Conservation (phyloP, 2,113 vertebrate genomes). For the Rhegmatorhina hoffmannsi region DNA sequence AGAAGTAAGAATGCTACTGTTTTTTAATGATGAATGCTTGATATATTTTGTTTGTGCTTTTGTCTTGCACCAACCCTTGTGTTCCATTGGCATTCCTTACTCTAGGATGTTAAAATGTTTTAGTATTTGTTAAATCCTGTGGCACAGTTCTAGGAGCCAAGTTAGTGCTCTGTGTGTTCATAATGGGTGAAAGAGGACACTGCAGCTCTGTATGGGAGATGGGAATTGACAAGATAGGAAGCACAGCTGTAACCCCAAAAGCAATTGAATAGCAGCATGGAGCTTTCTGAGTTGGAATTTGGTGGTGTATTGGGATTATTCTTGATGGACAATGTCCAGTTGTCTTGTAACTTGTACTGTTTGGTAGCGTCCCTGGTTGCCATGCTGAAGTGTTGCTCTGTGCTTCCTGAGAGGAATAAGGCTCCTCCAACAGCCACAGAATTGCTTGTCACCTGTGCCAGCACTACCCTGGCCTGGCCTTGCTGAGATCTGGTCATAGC, state of each 20-base stretch:
- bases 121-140: background rate
- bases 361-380: background rate
- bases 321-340: background rate
- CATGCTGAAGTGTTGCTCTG: background rate
- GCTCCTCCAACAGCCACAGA: background rate
- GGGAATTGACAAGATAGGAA: background rate
- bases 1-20: background rate
- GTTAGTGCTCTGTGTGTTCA: background rate
- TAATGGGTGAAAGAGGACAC: background rate
- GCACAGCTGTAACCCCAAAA: background rate
- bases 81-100: background rate
- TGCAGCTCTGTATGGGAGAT: background rate
- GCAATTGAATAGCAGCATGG: background rate
- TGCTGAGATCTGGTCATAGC: background rate
- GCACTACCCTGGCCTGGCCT: background rate
- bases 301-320: background rate
- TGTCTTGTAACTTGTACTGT: background rate
- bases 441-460: background rate
- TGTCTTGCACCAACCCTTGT: background rate
- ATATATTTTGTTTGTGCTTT: background rate
- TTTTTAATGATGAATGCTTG: background rate
- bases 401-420: background rate
- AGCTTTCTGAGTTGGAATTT: background rate
- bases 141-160: background rate
- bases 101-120: background rate